Evolutionary conservation across 2,113 vertebrate genomes (phyloP), one percentile per base, ranked within the genome.

Genomic region (Geococcyx californianus): DNA sequence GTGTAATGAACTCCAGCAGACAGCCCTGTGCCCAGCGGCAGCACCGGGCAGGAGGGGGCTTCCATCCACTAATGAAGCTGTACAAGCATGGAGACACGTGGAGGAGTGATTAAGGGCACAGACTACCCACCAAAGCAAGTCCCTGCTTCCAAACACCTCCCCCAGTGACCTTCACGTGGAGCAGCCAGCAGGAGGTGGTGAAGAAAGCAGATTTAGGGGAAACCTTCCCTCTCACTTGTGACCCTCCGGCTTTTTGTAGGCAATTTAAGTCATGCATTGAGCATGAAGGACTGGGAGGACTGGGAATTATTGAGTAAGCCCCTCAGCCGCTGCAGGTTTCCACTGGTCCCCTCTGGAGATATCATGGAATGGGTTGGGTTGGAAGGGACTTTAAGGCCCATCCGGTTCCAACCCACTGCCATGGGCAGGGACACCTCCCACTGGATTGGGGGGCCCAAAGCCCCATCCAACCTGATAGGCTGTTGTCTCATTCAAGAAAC

Each of bases 121-220:
- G 33, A 3, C 26, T 4, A 10, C 26, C 9, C 38, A 40, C 19
- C 58, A 31, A 25, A 59, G 26, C 16, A 45, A 42, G 15, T 29
- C 42, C 12, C 23, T 23, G 9, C 23, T n/a, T 6, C 36, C 25
- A 14, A 20, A 31, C 16, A 44, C 52, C 40, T 34, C 3, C 15
- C 18, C 4, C 0, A 5, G 29, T 33, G n/a, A 51, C 23, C 16
- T 11, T 31, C 31, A 1, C 4, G 8, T n/a, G 31, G 34, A 21
- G 15, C 7, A 14, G 56, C 2, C 2, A 54, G 51, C n/a, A 36
- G 47, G 58, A 78, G 13, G 20, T 40, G 34, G n/a, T 6, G 3
- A 40, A 36, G 45, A 40, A 59, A 59, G 23, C 29, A 47, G 56
- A 55, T 49, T 12, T 55, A 31, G 60, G 19, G 0, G 2, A 68